These are phyloP conservation scores for Reticulitermes speratus DNA, from an alignment of 1,140 invertebrate genomes.

Conservation along the genomic window DNA sequence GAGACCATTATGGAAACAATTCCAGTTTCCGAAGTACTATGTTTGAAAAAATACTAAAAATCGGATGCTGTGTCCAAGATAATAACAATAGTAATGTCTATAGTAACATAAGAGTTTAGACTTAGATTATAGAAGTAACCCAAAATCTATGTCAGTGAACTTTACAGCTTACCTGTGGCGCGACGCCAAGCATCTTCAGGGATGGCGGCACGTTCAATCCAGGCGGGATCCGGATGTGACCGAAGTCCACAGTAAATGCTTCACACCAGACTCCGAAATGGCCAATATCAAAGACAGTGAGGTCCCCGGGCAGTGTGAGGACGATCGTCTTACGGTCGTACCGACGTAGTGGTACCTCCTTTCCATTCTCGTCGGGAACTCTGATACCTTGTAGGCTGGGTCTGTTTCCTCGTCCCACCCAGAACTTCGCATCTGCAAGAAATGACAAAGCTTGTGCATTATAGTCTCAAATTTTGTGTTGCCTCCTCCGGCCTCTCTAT, in stretches of 20 bases:
- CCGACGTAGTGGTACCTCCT: conserved; percentile 69
- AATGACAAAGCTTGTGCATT: background rate
- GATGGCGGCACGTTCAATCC: conserved; percentile 83
- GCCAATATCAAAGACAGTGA: conserved; percentile 80
- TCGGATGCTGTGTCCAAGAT: too few relatives aligned
- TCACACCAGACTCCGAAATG: conserved; percentile 87
- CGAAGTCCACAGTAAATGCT: conserved; percentile 88
- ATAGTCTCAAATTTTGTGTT: too few relatives aligned
- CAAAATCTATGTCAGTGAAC: too few relatives aligned
- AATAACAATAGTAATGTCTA: too few relatives aligned
- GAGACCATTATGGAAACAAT: too few relatives aligned
- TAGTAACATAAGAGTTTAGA: too few relatives aligned
- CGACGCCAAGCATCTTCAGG: conserved; percentile 87
- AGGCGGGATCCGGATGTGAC: conserved; percentile 73
- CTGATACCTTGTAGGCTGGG: conserved; percentile 76
- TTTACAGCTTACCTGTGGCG: conserved; percentile 75
- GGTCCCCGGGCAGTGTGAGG: conserved; percentile 74
- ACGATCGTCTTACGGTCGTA: conserved; percentile 86
- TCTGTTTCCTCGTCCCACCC: conserved; percentile 77
- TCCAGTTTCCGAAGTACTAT: too few relatives aligned
- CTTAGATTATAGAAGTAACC: too few relatives aligned
- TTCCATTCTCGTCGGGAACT: conserved; percentile 87
- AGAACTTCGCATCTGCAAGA: conserved; percentile 82
- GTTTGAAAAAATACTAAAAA: too few relatives aligned
- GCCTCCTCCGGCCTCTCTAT: too few relatives aligned